Conservation (phyloP, 2,797 vertebrate species). For the Lagocephalus sceleratus region DNA sequence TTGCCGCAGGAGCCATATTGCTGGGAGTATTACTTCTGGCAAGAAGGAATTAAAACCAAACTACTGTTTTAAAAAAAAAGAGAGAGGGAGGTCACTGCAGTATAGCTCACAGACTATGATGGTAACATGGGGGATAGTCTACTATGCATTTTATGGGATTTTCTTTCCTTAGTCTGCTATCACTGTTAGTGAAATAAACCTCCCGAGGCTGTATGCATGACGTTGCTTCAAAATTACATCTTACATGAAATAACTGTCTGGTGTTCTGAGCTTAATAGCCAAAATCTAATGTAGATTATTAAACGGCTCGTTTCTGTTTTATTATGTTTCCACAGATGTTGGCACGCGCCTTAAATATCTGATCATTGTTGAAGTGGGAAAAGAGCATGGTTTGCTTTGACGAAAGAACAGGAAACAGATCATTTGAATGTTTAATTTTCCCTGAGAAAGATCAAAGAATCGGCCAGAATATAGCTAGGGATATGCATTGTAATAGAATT, state of each 20-base stretch:
- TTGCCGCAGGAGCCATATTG: conserved; percentile 77
- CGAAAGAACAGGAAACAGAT: conserved; percentile 30
- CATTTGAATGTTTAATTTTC: conserved; percentile 17
- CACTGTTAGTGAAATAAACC: conserved; percentile 52
- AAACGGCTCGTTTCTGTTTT: conserved; percentile 48
- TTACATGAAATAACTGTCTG: conserved; percentile 35
- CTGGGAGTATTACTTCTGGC: conserved; percentile 76
- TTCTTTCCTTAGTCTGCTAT: conserved; percentile 51
- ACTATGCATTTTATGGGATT: conserved; percentile 43
- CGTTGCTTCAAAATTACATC: conserved; percentile 45
- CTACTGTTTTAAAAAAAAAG: conserved; percentile 36
- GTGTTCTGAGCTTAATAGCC: conserved; percentile 27
- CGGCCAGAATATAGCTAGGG: conserved; percentile 11
- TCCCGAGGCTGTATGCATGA: conserved; percentile 65
- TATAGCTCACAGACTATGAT: conserved; percentile 68
- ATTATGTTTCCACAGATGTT: conserved; percentile 48
- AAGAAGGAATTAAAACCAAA: conserved; percentile 75
- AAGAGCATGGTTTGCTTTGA: conserved; percentile 46
- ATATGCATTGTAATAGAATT: conserved; percentile 36
- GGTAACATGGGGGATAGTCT: conserved; percentile 50
- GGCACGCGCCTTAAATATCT: conserved; percentile 41
- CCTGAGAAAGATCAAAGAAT: conserved; percentile 9
- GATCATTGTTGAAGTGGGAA: conserved; percentile 36
- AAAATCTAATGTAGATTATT: conserved; percentile 29
- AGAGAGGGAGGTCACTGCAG: conserved; percentile 38